phyloP scores from a whole-genome alignment of 2,888 invertebrate genomes.

The Halocaridina rubra region DNA sequence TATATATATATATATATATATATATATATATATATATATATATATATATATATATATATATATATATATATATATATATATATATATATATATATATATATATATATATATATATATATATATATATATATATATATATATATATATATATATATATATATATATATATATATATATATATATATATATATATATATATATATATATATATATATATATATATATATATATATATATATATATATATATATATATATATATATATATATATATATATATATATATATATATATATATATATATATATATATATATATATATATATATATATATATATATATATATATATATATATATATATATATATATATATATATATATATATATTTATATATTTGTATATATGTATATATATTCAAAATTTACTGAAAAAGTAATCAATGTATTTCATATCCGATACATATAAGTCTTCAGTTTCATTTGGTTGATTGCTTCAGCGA shows the following conservation, averaged over 20 bases:
- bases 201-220: slow-evolving; percentile 20
- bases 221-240: slow-evolving; percentile 10
- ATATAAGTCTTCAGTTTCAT: no score
- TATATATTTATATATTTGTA: slow-evolving; percentile 2
- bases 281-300: slow-evolving; percentile 12
- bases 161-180: slow-evolving; percentile 9
- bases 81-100: slow-evolving; percentile 1
- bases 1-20: not conserved
- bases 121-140: slow-evolving; percentile 5
- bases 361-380: not conserved
- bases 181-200: not conserved
- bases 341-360: slow-evolving; percentile 9
- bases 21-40: slow-evolving; percentile 21
- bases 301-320: not conserved
- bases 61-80: not conserved
- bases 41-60: slow-evolving; percentile 16
- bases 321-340: slow-evolving; percentile 9
- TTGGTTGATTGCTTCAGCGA: not conserved
- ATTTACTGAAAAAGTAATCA: no score
- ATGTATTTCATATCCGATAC: no score
- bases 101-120: slow-evolving; percentile 25
- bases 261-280: slow-evolving; percentile 8
- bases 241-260: slow-evolving; percentile 20
- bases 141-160: slow-evolving; percentile 12
- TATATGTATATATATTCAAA: not conserved